These are phyloP conservation scores for Gymnodraco acuticeps DNA, from an alignment of 2,797 vertebrate species.

Conservation along the genomic window DNA sequence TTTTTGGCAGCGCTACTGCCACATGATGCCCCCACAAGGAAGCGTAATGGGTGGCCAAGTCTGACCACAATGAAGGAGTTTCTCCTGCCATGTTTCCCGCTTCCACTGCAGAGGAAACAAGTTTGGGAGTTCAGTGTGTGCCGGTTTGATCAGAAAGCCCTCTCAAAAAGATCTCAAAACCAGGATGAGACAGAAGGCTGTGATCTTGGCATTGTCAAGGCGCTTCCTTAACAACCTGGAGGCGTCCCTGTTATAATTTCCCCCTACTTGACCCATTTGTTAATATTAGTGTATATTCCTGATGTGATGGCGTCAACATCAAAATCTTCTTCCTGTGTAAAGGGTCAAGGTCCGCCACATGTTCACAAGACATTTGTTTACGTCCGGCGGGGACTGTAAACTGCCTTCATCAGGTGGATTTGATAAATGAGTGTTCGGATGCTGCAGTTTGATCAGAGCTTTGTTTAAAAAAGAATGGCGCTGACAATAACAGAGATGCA, in stretches of 20 bases:
- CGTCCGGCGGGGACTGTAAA: conserved; percentile 33
- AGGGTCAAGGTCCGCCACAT: conserved; percentile 26
- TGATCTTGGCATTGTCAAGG: conserved; percentile 36
- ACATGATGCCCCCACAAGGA: conserved; percentile 73
- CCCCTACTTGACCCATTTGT: conserved; percentile 51
- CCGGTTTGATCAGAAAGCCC: background rate
- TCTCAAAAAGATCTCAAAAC: background rate
- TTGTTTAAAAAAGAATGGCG: conserved; percentile 70
- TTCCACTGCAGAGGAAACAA: conserved; percentile 68
- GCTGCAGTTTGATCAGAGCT: conserved; percentile 50
- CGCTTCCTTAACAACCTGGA: conserved; percentile 38
- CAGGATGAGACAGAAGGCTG: conserved; percentile 28
- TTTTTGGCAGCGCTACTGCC: conserved; percentile 68
- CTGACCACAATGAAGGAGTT: conserved; percentile 76
- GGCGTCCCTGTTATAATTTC: conserved; percentile 43
- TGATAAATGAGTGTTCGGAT: conserved; percentile 42
- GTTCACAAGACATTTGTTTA: conserved; percentile 57
- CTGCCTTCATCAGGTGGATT: conserved; percentile 37
- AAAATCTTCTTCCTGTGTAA: conserved; percentile 57
- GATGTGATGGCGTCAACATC: conserved; percentile 38
- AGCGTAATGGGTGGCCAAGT: conserved; percentile 79
- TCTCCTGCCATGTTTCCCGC: conserved; percentile 75
- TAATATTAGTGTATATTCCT: conserved; percentile 51
- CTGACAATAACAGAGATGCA: conserved; percentile 61
- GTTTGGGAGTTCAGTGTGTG: conserved; percentile 10